Evolutionary conservation across 2,888 invertebrate genomes (phyloP), one percentile per base, ranked within the genome.

Genomic region (Pseudococcus viburni): DNA sequence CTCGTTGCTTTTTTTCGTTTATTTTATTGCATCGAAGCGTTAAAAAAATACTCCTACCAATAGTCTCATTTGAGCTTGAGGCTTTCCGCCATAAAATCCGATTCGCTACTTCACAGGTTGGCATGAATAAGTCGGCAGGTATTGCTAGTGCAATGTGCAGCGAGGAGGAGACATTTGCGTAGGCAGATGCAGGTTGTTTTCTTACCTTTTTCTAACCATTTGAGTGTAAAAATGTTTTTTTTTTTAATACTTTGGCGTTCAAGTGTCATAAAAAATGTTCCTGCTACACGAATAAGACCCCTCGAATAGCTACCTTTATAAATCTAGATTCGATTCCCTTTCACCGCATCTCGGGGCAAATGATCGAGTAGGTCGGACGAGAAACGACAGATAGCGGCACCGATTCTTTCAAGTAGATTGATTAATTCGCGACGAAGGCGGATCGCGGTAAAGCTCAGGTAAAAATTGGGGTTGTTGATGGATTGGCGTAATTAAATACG

Each of bases 401-500:
- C 80, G 46, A 11, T 83, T 46, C 39, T 77, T 39, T 77, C 46
- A 19, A 73, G 80, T 83, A 12, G 33, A 83, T 80, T 83, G 80
- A 83, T 83, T 83, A 83, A 83, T 83, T 83, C 46, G 42, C 42
- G 42, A 42, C n/a, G 8, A 17, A 73, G 73, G 33, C 64, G 12
- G 64, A 22, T 19, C 9, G 64, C 22, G 19, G 19, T 55, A 22
- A 64, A 64, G 15, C 5, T 12, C 80, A 83, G 80, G 80, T 83
- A 46, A 19, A 83, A 83, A 77, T 26, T 33, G 15, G 33, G 19
- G 5, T 17, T 11, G 26, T 83, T 83, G 80, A 83, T 83, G 22
- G 80, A 83, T 83, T 42, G 80, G 11, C 19, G 80, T 83, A 83
- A 83, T 83, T 83, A 83, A 83, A 83, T 83, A 83, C 19, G 80